These are phyloP conservation scores for Macaca fascicularis DNA, from an alignment of 2,113 vertebrate genomes.

Conservation along the genomic window DNA sequence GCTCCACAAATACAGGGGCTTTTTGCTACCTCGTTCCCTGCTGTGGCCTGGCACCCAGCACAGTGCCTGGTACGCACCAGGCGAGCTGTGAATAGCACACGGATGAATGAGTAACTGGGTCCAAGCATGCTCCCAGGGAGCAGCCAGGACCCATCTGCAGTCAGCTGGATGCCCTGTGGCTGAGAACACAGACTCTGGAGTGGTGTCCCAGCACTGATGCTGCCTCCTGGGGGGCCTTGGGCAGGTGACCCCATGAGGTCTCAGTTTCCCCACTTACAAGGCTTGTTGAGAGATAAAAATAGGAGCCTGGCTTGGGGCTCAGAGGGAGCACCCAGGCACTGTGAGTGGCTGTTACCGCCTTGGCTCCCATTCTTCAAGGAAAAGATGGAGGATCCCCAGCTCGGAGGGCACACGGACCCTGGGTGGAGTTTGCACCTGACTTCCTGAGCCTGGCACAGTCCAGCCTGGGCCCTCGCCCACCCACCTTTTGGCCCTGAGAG, in stretches of 20 bases:
- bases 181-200: neutral
- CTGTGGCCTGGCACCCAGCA: too few relatives aligned
- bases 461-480: neutral
- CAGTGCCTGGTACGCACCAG: neutral
- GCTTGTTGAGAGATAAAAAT: neutral
- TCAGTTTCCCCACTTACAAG: neutral
- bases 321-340: neutral
- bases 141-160: accelerated
- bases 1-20: neutral
- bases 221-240: neutral
- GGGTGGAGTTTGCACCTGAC: neutral
- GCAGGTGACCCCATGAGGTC: neutral
- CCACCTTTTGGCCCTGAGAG: neutral
- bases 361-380: neutral
- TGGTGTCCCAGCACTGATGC: accelerated
- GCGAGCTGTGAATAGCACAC: accelerated
- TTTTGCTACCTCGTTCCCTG: neutral
- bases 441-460: neutral
- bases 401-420: neutral
- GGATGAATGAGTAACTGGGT: neutral
- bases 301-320: neutral
- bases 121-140: neutral
- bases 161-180: neutral
- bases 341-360: accelerated
- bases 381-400: neutral